Evolutionary conservation across 2,888 invertebrate species (phyloP), one percentile per base, ranked within the genome.

Genomic region (Chrysolina americana): DNA sequence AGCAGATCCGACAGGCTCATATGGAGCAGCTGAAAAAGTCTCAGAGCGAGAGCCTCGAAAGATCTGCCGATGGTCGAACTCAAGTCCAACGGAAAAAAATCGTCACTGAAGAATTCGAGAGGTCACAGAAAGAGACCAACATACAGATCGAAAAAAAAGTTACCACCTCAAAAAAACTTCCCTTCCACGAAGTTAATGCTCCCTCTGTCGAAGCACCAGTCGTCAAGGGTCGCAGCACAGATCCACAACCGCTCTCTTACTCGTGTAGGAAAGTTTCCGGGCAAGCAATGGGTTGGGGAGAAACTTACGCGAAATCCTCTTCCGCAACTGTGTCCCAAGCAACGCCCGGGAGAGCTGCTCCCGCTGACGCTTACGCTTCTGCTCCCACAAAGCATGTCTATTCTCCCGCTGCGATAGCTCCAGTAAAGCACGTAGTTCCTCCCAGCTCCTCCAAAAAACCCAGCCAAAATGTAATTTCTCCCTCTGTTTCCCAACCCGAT

Each of bases 101-200:
- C 81, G 91, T 92, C 0, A 92, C 90, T 77, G 93, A 93, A 87
- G 93, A 93, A 85, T 93, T 89, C 79, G 93, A 93, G 86, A 90
- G 90, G 74, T 90, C 90, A 1, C 92, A 92, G 84, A 91, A 92
- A 65, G 92, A 92, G 65, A 91, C 91, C 85, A 90, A 91, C 17
- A 89, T 93, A 76, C 92, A 93, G 87, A 92, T 93, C 66, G 89
- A 90, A 81, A 91, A 89, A 85, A 90, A 89, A 81, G 72, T 80
- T 41, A 78, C 76, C 5, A 74, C 72, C 13, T 65, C 53, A 5
- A 79, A 71, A 11, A 81, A 79, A 73, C 75, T 83, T 71, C 83
- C 85, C 0, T 86, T 86, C 76, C 77, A 81, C 44, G 82, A 82
- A 28, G 84, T 84, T 0, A 86, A 85, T 56, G 80, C 76, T 62